phyloP scores from a whole-genome alignment of 64 coral and sea anemone species.

The Porites australiensis region DNA sequence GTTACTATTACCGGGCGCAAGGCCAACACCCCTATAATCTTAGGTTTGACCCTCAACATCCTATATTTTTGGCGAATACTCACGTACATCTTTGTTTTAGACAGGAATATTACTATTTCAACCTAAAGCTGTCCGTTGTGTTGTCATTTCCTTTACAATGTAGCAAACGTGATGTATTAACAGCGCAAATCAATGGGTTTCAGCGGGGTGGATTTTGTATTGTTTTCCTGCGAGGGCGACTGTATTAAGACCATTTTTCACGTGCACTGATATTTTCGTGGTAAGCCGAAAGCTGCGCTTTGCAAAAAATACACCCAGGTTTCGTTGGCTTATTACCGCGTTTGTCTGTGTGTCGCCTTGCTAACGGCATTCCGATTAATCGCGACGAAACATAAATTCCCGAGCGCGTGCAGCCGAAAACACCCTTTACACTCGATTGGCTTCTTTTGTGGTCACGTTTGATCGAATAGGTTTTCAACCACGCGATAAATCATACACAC shows the following conservation, averaged over 20 bases:
- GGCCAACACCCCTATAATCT: conserved; percentile 22
- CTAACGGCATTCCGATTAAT: neutral
- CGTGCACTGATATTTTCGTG: neutral
- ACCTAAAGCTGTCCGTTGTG: neutral
- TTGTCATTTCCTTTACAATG: neutral
- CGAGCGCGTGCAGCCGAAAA: conserved; percentile 8
- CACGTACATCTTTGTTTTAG: neutral
- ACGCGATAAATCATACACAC: conserved; percentile 7
- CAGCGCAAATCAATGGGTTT: conserved; percentile 1
- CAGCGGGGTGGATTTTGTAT: neutral
- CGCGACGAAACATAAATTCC: neutral
- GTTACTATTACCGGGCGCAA: neutral
- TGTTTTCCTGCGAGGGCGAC: neutral
- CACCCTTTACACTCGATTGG: neutral
- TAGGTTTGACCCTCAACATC: neutral
- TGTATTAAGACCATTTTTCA: conserved; percentile 3
- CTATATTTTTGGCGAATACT: neutral
- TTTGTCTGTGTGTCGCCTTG: neutral
- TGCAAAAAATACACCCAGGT: neutral
- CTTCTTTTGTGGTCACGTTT: conserved; percentile 26
- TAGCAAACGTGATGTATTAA: neutral
- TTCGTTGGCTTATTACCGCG: neutral
- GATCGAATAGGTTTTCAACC: neutral
- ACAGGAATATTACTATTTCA: neutral
- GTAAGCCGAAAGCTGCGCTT: neutral